A percentile compares a stretch with the other conserved stretches of the same genome.
These are phyloP conservation scores for Gambusia holbrooki DNA, from an alignment of 2,113 vertebrate genomes.

Conservation along the genomic window DNA sequence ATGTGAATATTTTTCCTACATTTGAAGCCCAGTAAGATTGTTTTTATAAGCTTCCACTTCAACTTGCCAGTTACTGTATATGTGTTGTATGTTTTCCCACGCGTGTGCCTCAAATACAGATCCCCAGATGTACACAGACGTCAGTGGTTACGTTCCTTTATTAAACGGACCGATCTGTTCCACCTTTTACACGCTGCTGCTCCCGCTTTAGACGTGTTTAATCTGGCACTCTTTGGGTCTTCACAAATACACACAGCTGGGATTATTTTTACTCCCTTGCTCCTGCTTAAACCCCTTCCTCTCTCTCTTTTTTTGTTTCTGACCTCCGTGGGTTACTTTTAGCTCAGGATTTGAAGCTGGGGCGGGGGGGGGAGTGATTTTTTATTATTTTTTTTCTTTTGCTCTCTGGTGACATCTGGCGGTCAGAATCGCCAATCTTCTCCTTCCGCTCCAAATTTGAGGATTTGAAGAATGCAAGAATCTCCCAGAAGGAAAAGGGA, in stretches of 20 bases:
- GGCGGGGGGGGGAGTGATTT: background rate
- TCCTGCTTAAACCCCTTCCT: background rate
- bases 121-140: conserved; percentile 43
- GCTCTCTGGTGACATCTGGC: conserved; percentile 61
- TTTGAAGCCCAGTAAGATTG: conserved; percentile 38
- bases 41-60: conserved; percentile 57
- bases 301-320: background rate
- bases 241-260: conserved; percentile 60
- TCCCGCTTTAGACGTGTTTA: conserved; percentile 28
- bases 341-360: conserved; percentile 6
- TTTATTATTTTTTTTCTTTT: background rate
- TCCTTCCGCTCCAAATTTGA: background rate
- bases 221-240: conserved; percentile 43
- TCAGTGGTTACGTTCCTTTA: conserved; percentile 7
- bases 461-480: background rate
- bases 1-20: conserved; percentile 64
- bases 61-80: conserved; percentile 60
- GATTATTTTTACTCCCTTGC: conserved; percentile 29
- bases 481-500: background rate
- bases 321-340: conserved; percentile 22
- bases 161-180: background rate
- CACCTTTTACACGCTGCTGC: conserved; percentile 11
- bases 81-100: conserved; percentile 55
- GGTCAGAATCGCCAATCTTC: conserved; percentile 14
- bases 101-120: conserved; percentile 63